Evolutionary conservation across 2,797 vertebrate genomes (phyloP), one percentile per base, ranked within the genome.

Genomic region (Gambelia wislizenii): DNA sequence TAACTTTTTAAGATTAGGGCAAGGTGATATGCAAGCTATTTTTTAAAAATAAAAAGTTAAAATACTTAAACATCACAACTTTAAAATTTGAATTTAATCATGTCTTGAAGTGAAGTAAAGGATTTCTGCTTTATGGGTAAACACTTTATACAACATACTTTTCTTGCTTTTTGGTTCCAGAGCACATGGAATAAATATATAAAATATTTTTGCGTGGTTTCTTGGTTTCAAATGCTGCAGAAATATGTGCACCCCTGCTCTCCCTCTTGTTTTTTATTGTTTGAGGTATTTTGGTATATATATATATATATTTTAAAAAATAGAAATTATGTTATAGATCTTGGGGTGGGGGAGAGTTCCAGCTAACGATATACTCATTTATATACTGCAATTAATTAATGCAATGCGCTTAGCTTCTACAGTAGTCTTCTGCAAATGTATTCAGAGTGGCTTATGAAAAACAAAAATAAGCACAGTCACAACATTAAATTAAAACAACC

Each of bases 101-200:
- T 33, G 52, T 1, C n/a, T 64, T 75, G 44, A 72, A 76, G 0
- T 14, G 76, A 36, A 83, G 33, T 14, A 1, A 75, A 39, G 72
- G 87, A 93, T 76, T 89, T 92, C 54, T 69, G 56, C 81, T 42
- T 14, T 80, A 6, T 0, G 10, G 22, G 81, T 1, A 49, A 76
- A 64, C 59, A 6, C 0, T 8, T 36, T 20, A 79, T 89, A 0
- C 0, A 64, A 44, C 56, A 54, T 33, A 20, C 36, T 20, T 56
- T 80, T 56, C 16, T 56, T 80, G n/a, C 52, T 22, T 81, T 81
- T 81, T 56, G 2, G 22, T 39, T 22, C 30, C 39, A 54, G 49
- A 18, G 2, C 16, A 4, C 75, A 54, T 16, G 30, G 27, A 33
- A 52, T 33, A n/a, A 30, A 78, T 52, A 78, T 16, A 78, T 49